Base-by-base conservation (phyloP, 2,888 invertebrate genomes). In the Drosophila dives region DNA sequence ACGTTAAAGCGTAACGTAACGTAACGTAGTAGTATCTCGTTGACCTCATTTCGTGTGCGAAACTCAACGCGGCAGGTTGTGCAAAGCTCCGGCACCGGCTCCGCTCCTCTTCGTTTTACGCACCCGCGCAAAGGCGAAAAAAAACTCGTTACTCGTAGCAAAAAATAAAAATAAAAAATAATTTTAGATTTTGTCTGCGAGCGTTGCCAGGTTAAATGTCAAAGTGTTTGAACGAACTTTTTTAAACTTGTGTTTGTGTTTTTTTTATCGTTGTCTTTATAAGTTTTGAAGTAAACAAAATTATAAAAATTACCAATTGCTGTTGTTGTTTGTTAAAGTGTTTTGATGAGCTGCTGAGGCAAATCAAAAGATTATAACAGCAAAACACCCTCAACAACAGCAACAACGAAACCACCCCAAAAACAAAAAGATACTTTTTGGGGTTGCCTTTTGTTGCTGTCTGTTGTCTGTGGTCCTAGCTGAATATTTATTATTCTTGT, bases 11-110 rank as follows among this genome's bases (percentile, higher is more conserved):
- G 69, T 72, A 62, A 60, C 80, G 71, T 77, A 72, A 61, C 67
- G 64, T 67, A 72, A 65, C 59, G 81, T 76, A 74, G 74, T 90
- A 89, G 74, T 90, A 90, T 89, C 89, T 90, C 64, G 90, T 91
- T 91, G 91, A 91, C 91, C 91, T 92, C 92, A 91, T 91, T 91
- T 91, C 91, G 89, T 90, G 82, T 90, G 90, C 90, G 91, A 90
- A 87, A 87, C 84, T 89, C 91, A 84, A 86, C 82, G 91, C 90
- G 89, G 83, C 85, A 90, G 90, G 88, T 89, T 90, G 86, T 90
- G 89, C 73, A 84, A 56, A 56, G 84, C 86, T 51, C 60, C 67
- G 65, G 58, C 70, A 56, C 56, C 56, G 56, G 56, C 56, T 42
- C 40, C 32, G 42, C 26, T 55, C 4, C 34, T 26, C 54, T 36